phyloP scores from a whole-genome alignment of 53 echinoderm and acorn worm species.

The Hippasteria phrygiana region DNA sequence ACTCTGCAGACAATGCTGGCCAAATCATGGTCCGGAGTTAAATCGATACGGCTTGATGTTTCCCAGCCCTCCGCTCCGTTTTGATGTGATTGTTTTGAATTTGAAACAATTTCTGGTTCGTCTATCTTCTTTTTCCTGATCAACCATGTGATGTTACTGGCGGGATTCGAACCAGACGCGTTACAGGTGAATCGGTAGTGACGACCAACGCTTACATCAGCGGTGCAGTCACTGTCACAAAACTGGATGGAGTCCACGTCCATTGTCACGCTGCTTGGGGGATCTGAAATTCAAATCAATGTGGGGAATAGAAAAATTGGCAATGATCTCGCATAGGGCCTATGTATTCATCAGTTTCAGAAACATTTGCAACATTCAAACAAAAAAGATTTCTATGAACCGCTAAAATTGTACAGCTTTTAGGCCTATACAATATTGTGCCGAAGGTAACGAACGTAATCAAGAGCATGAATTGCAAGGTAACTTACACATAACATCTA shows the following conservation, averaged over 20 bases:
- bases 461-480: no score
- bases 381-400: no score
- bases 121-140: background rate
- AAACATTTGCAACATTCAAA: no score
- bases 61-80: background rate
- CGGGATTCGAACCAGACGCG: conserved; percentile 12
- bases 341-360: no score
- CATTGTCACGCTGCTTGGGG: background rate
- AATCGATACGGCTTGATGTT: background rate
- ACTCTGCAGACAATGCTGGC: background rate
- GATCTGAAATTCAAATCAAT: background rate
- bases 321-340: no score
- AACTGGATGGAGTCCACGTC: background rate
- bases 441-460: no score
- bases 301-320: background rate
- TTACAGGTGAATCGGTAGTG: conserved; percentile 4
- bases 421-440: no score
- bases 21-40: background rate
- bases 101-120: background rate
- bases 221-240: background rate
- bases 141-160: background rate
- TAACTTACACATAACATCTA: no score
- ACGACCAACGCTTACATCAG: background rate
- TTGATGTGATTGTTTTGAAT: background rate
- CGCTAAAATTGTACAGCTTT: no score